These are phyloP conservation scores for Pogonus chalceus DNA, from an alignment of 1,140 invertebrate species.

Conservation along the genomic window DNA sequence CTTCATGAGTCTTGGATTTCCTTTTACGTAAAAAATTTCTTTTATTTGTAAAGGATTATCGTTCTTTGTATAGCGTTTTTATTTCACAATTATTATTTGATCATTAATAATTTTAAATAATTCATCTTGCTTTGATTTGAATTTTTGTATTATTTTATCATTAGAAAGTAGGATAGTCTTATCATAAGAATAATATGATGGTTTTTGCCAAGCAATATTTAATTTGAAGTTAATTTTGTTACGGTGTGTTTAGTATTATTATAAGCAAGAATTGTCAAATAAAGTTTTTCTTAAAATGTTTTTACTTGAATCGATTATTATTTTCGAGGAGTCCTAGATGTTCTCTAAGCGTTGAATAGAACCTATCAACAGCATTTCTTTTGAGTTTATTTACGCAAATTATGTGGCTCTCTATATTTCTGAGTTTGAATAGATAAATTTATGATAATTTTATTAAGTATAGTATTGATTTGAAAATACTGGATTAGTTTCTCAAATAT, in stretches of 20 bases:
- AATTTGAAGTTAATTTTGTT: not conserved
- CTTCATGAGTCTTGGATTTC: not conserved
- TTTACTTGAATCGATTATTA: not conserved
- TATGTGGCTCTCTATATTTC: not conserved
- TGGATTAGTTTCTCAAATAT: not conserved
- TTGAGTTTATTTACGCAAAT: not conserved
- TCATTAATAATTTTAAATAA: not conserved
- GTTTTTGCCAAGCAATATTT: not conserved
- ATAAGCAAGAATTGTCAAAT: not conserved
- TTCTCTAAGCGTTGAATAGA: not conserved
- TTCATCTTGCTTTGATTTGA: not conserved
- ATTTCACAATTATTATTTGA: not conserved
- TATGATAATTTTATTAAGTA: not conserved
- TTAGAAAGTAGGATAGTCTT: not conserved
- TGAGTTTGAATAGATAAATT: not conserved
- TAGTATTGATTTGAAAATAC: not conserved
- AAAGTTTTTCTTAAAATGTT: not conserved
- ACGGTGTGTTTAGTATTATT: not conserved
- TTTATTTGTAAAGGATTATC: not conserved
- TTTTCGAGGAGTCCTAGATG: not conserved
- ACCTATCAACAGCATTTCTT: not conserved
- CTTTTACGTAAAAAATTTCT: not conserved
- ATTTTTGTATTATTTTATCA: not conserved
- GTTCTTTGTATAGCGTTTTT: not conserved
- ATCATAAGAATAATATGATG: not conserved